Base-by-base conservation (phyloP, 2,113 vertebrate genomes). In the Enhydra lutris region DNA sequence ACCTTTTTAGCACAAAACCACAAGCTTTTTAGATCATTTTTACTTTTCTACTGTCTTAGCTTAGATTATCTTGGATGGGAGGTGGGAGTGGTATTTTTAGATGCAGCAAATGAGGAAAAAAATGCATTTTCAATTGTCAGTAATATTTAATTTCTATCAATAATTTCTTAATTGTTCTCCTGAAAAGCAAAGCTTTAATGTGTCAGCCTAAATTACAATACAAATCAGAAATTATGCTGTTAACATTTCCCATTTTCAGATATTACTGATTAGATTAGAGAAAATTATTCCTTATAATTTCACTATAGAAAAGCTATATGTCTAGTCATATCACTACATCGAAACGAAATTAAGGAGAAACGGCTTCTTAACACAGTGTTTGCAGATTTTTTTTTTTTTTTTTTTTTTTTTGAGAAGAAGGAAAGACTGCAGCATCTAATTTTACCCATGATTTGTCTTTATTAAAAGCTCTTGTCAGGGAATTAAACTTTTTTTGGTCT, bases 101-200 rank as follows among this genome's bases (percentile, higher is more conserved):
- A 89, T 96, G 85, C 14, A 96, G 89, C 95, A 98, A 93, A 97
- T 63, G 89, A 97, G 94, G 29, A 94, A 93, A 97, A 97, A 98
- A 98, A 97, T 98, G 91, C 88, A 89, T 96, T 97, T 97, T 96
- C 96, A 98, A 97, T 97, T 97, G 98, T 96, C 98, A 95, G 91
- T 95, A 98, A 98, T 98, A 96, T 98, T 99, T 99, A 98, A 98
- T 98, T 99, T 98, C 98, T 98, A 98, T 98, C 98, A 98, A 98
- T 97, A 99, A 98, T 98, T 99, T 99, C 98, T 98, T 99, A 99
- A 99, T 98, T 98, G 98, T 98, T 98, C 96, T 97, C 98, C 98
- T 98, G 97, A 98, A 98, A 98, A 98, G 97, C 90, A 69, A 96
- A 97, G 97, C 98, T 98, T 98, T 98, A 45, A 92, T 2, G 95